Base-by-base conservation (phyloP, 1,140 invertebrate species). In the Chironomus striatipennis region DNA sequence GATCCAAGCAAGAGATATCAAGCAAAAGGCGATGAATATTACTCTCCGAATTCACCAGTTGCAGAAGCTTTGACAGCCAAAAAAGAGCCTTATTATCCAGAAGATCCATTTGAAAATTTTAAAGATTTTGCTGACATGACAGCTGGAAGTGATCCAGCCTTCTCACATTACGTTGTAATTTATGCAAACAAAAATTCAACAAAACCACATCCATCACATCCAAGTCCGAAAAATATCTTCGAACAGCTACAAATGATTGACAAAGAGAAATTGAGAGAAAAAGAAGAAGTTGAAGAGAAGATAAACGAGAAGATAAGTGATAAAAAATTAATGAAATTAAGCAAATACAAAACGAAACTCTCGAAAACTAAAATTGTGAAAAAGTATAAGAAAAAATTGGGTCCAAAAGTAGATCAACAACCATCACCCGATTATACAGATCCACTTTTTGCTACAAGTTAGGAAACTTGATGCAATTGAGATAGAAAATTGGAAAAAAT, bases 51-150 rank as follows among this genome's bases (percentile, higher is more conserved):
- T 47, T 87, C 88, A 73, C 89, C 89, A 5, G 79, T 77, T 8
- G 75, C 75, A 6, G 80, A 82, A 72, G 79, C 78, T 7, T 82
- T 81, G 24, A 76, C 81, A 12, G 79, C 80, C 73, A 17, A 43
- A 57, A 81, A 81, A 75, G 80, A 87, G 78, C 87, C 88, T 0
- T 84, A 86, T 75, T 87, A 86, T 76, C 87, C 88, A 47, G 89
- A 87, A 78, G 86, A 92, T 77, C 91, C 92, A 78, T 95, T 95
- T 78, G 91, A 92, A 4, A 93, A 94, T 79, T 95, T 95, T 83
- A 87, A 91, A 76, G 93, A 95, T 78, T 95, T 95, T 78, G 93
- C 93, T 0, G 93, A 95, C 77, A 93, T 94, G 34, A 94, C 93
- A 64, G 89, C 91, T 7, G 91, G 91, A 10, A 88, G 91, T 0